Evolutionary conservation across 2,797 vertebrate genomes (phyloP).

Genomic region (Hephaestus fuliginosus): DNA sequence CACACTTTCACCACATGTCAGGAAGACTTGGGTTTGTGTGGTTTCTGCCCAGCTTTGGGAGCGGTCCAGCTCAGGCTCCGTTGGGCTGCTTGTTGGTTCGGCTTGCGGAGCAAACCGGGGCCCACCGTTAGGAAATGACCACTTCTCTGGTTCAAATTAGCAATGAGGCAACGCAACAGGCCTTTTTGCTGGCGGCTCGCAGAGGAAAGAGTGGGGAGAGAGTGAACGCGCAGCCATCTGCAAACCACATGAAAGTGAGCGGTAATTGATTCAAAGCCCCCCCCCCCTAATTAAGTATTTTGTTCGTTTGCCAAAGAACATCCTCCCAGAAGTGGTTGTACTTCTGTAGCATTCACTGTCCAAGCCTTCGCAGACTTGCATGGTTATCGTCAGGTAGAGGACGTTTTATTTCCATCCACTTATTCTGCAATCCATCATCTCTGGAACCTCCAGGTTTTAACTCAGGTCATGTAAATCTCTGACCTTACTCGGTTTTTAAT

Average conservation of each 20-base stretch:
- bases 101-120: slow-evolving; percentile 59
- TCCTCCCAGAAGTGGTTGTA: slow-evolving; percentile 70
- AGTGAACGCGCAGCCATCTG: slow-evolving; percentile 75
- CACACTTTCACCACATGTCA: slow-evolving; percentile 76
- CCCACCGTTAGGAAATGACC: slow-evolving; percentile 78
- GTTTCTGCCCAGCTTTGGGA: slow-evolving; percentile 72
- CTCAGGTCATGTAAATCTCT: slow-evolving; percentile 47
- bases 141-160: slow-evolving; percentile 88
- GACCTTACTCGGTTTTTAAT: slow-evolving; percentile 34
- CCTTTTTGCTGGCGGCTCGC: slow-evolving; percentile 68
- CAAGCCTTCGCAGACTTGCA: slow-evolving; percentile 54
- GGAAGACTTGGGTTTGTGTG: slow-evolving; percentile 69
- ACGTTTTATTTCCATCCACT: slow-evolving; percentile 40
- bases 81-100: slow-evolving; percentile 61
- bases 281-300: slow-evolving; percentile 77
- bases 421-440: slow-evolving; percentile 52
- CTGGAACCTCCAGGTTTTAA: slow-evolving; percentile 36
- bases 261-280: slow-evolving; percentile 80
- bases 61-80: slow-evolving; percentile 59
- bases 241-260: slow-evolving; percentile 80
- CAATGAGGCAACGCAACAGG: slow-evolving; percentile 78
- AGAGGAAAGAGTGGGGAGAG: slow-evolving; percentile 66
- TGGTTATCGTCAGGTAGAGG: slow-evolving; percentile 53
- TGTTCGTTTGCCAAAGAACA: slow-evolving; percentile 79
- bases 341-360: slow-evolving; percentile 58